Evolutionary conservation across 2,113 vertebrate genomes (phyloP), one percentile per base, ranked within the genome.

Genomic region (Cyanoliseus patagonus): DNA sequence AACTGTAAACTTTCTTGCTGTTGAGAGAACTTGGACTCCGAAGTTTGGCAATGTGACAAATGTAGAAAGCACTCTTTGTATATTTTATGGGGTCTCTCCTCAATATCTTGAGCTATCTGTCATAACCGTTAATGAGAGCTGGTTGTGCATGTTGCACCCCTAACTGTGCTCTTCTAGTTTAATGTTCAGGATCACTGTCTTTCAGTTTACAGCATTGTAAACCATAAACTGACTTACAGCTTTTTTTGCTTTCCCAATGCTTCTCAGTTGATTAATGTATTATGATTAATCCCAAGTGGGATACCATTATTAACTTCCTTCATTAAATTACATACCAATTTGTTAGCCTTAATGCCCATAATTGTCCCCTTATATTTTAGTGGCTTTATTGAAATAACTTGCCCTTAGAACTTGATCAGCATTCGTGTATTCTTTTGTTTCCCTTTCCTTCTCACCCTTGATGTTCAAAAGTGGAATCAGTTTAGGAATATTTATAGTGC

Each of bases 191-290:
- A 73, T 91, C 76, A 17, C 70, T 67, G 5, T 83, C 41, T 77
- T 81, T 62, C 35, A n/a, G 53, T 91, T 93, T 88, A 69, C 22
- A 64, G 53, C 62, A 13, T 22, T 80, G 30, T 85, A 81, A 90
- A 81, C 31, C 13, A 12, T 33, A 33, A 55, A 55, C 53, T 69
- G 28, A 79, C 69, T 68, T 75, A 64, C 37, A 74, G 15, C 4
- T 79, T 80, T 83, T 86, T 92, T 96, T 83, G 41, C 67, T 95
- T 80, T 86, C 37, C 67, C 24, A 47, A 4, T 89, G 22, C 52
- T 91, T 92, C 69, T 83, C 92, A 92, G 92, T 90, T 91, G 90
- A 91, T 94, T 88, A 74, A 66, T 95, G 24, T 70, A 83, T 92
- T 66, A 72, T 8, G 2, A 84, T 95, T 94, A 92, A 91, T 95